These are phyloP conservation scores for Camelus dromedarius DNA, from an alignment of 2,113 vertebrate species.

Conservation along the genomic window DNA sequence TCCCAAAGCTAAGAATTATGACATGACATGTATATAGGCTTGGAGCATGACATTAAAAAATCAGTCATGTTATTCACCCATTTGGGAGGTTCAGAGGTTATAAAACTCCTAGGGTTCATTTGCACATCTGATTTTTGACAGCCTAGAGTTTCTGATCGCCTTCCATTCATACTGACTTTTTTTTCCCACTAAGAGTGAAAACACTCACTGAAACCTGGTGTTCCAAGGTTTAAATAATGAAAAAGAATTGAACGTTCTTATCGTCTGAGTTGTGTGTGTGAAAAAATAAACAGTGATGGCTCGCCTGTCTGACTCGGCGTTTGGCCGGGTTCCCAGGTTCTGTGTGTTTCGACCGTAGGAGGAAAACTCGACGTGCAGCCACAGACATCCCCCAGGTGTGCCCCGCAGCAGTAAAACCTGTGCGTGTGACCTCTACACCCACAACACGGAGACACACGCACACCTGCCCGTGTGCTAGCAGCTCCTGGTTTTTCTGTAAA, in stretches of 20 bases:
- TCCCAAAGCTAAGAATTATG: not conserved
- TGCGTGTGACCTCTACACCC: rapidly evolving
- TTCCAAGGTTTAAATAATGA: not conserved
- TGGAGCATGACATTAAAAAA: too few relatives aligned
- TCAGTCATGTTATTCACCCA: not conserved
- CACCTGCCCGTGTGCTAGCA: rapidly evolving
- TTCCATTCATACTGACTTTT: not conserved
- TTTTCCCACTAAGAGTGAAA: not conserved
- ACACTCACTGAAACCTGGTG: not conserved
- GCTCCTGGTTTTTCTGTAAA: not conserved
- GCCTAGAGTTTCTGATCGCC: not conserved
- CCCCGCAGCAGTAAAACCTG: not conserved
- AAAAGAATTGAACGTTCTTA: not conserved
- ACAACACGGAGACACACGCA: too few relatives aligned
- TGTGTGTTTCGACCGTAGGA: not conserved
- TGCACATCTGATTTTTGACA: not conserved
- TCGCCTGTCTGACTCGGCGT: not conserved
- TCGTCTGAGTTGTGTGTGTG: not conserved
- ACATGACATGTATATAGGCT: not conserved
- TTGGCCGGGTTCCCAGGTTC: not conserved
- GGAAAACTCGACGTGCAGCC: not conserved
- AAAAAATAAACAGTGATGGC: not conserved
- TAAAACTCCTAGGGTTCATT: not conserved
- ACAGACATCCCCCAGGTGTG: not conserved
- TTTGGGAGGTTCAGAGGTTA: not conserved